Percentiles rank a stretch among this genome's conserved stretches.
Conservation (phyloP, 2,888 invertebrate species). For the Torymus auratus region DNA sequence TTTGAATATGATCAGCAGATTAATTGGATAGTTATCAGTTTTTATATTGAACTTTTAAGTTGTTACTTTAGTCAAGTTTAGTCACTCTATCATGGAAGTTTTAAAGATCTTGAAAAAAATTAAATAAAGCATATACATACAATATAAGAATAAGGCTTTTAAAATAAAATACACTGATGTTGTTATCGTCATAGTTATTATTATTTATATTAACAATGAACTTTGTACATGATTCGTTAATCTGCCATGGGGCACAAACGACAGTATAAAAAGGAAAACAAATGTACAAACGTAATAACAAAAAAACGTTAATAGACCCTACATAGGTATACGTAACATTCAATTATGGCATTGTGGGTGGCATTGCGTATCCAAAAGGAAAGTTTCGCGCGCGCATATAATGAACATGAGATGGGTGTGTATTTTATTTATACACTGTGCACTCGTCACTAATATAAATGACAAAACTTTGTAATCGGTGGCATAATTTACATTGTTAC, state of each 20-base stretch:
- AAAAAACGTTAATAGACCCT: conserved; percentile 60
- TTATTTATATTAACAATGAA: conserved; percentile 59
- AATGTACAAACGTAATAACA: conserved; percentile 70
- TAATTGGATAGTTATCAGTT: no score
- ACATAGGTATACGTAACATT: conserved; percentile 55
- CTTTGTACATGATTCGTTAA: conserved; percentile 59
- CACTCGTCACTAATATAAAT: background rate
- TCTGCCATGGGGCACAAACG: conserved; percentile 50
- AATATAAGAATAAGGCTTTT: background rate
- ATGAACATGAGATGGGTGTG: conserved; percentile 39
- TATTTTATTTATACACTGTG: conserved; percentile 34
- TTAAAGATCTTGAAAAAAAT: background rate
- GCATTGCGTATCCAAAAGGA: conserved; percentile 35
- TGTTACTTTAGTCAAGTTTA: no score
- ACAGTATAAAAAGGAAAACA: conserved; percentile 65
- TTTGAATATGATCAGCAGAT: no score
- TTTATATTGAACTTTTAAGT: no score
- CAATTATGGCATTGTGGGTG: conserved; percentile 56
- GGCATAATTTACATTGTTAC: conserved; percentile 30
- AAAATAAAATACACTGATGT: conserved; percentile 13
- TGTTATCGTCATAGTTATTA: conserved; percentile 54
- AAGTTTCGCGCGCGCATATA: conserved; percentile 9
- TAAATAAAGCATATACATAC: background rate
- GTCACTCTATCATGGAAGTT: no score
- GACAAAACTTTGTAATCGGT: conserved; percentile 17